Base-by-base conservation (phyloP, 2,888 invertebrate species). In the Spisula subtruncata region DNA sequence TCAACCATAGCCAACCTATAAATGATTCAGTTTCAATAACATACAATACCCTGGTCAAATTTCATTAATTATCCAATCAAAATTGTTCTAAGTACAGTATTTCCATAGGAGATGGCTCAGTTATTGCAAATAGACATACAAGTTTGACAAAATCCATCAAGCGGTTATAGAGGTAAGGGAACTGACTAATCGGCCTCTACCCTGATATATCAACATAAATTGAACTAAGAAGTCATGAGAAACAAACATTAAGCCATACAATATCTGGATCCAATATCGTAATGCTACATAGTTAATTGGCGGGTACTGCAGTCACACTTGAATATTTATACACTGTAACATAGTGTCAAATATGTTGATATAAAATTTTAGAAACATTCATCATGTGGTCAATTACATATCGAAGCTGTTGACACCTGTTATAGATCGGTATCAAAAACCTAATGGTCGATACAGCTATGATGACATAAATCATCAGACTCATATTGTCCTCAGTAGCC, bases 261-360 rank as follows among this genome's bases (percentile, higher is more conserved):
- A 81, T 87, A 82, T 32, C 46, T 14, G 54, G 48, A 71, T n/a
- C 25, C 82, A 32, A 82, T 81, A n/a, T n/a, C 29, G 82, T 82
- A 82, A 41, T 25, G 82, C 75, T 29, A 51, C 51, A 75, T 48
- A 87, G 87, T 87, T 87, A 87, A 87, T 87, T 75, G 66, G 51
- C 10, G n/a, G n/a, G 18, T 71, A 29, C 66, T 35, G 71, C 82
- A 51, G 87, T 82, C 87, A 87, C 82, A 82, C 87, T 82, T 87
- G 82, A 87, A 87, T 75, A 51, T 75, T 82, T 87, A 82, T 87
- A 87, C 51, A 48, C 71, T 60, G 75, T 75, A 75, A 75, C n/a
- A 87, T 87, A 75, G 87, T 87, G 75, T 83, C 79, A 82, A 75
- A 83, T 75, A 83, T 87, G 87, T 87, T 75, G 48, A 87, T 87